Conservation (phyloP, 2,797 vertebrate genomes). For the Tapirus indicus region DNA sequence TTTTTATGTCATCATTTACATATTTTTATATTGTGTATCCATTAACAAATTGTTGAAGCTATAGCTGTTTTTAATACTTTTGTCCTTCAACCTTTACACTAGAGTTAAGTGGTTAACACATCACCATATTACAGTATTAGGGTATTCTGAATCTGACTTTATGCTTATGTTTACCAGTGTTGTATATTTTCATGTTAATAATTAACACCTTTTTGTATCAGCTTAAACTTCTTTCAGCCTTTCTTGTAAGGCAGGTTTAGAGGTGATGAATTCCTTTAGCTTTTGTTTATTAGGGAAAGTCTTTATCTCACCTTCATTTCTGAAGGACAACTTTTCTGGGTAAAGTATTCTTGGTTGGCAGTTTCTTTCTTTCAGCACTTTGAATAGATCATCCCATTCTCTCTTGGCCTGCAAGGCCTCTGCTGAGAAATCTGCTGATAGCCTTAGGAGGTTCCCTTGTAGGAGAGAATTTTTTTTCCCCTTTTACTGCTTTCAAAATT, state of each 20-base stretch:
- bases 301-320: neutral
- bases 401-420: neutral
- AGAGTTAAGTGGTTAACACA: neutral
- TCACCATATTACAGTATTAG: neutral
- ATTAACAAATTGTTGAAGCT: conserved; percentile 6
- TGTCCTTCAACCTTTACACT: neutral
- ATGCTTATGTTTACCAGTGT: neutral
- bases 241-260: neutral
- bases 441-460: neutral
- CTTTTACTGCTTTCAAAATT: neutral
- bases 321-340: neutral
- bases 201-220: neutral
- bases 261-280: neutral
- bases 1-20: neutral
- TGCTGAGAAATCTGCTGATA: neutral
- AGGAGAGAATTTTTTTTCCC: neutral
- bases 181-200: neutral
- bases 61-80: neutral
- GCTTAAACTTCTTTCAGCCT: neutral
- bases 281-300: neutral
- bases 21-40: neutral
- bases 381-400: neutral
- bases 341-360: neutral
- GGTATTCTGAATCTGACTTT: neutral
- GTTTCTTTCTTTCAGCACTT: neutral